Evolutionary conservation across 2,888 invertebrate species (phyloP).

Genomic region (Xylophagus ater): DNA sequence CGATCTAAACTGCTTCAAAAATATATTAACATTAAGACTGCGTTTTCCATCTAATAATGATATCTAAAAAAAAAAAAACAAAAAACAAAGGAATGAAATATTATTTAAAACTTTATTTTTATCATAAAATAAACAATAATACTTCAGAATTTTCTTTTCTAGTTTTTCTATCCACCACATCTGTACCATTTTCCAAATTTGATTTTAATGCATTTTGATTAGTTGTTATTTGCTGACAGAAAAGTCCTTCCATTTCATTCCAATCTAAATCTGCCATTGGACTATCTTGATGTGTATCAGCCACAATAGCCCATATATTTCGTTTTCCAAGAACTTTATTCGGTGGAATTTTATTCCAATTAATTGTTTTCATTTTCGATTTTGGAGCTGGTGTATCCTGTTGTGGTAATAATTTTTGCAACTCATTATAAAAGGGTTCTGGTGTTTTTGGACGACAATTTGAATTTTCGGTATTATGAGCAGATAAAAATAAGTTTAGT

Average conservation of each 20-base stretch:
- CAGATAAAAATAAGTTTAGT: conserved; percentile 25
- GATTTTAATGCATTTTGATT: conserved; percentile 46
- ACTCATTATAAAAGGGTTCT: conserved; percentile 24
- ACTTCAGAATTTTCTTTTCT: conserved; percentile 72
- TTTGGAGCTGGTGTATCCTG: conserved; percentile 90
- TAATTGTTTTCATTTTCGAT: conserved; percentile 93
- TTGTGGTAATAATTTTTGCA: conserved; percentile 58
- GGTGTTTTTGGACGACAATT: conserved; percentile 26
- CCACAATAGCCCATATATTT: conserved; percentile 89
- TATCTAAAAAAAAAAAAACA: conserved; percentile 47
- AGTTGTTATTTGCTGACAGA: conserved; percentile 71
- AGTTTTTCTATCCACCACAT: conserved; percentile 48
- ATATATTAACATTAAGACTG: conserved; percentile 95
- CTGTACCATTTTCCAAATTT: conserved; percentile 41
- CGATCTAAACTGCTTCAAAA: conserved; percentile 91
- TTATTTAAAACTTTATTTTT: too few species aligned
- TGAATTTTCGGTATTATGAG: conserved; percentile 15
- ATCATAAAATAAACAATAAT: conserved; percentile 14
- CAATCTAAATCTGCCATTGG: conserved; percentile 82
- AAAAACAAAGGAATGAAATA: not conserved
- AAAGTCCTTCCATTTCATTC: conserved; percentile 87
- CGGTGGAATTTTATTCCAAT: conserved; percentile 95
- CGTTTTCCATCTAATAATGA: conserved; percentile 84
- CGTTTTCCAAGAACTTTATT: conserved; percentile 81
- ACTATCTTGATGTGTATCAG: conserved; percentile 70